Base-by-base conservation (phyloP, 2,888 invertebrate genomes). In the Villa cingulata region DNA sequence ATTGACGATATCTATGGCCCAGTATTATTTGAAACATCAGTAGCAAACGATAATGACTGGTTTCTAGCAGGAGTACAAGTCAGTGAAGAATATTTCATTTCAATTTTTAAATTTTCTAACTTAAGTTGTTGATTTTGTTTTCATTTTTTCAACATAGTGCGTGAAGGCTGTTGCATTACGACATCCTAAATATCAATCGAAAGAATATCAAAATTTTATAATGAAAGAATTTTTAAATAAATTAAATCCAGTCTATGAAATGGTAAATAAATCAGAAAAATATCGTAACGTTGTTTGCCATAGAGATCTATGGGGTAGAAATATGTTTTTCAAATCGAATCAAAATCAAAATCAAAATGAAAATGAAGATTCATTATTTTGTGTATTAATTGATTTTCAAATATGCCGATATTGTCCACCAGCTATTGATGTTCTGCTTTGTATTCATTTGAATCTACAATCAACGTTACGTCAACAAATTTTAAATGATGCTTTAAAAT, bases 241-340 rank as follows among this genome's bases (percentile, higher is more conserved):
- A 18, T 45, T 64, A 23, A 57, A 60, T 16, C 50, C 49, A 1
- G 51, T 63, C 0, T 65, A 59, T 29, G 58, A 54, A n/a, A 64
- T 64, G 60, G 57, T 57, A 1, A 59, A 60, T 41, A 51, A 68
- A 15, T 64, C 71, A 4, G 34, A 59, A 41, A 57, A 56, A 41
- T 65, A 70, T 62, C 57, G 65, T 6, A 74, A 74, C 52, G 74
- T 72, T 1, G 57, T 75, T 2, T 68, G 70, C n/a, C 69, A 69
- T 56, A 61, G 64, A 3, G 68, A 69, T 55, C 56, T 61, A 36
- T 69, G 69, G 69, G 57, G 58, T n/a, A 66, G 65, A 14, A 69
- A 69, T 56, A 58, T 66, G 12, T 62, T 69, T 51, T 61, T 63
- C 43, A 49, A 44, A 27, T 32, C 45, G n/a, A 48, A 51, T 16